Conservation (phyloP, 2,797 vertebrate species). For the Sternotherus odoratus region DNA sequence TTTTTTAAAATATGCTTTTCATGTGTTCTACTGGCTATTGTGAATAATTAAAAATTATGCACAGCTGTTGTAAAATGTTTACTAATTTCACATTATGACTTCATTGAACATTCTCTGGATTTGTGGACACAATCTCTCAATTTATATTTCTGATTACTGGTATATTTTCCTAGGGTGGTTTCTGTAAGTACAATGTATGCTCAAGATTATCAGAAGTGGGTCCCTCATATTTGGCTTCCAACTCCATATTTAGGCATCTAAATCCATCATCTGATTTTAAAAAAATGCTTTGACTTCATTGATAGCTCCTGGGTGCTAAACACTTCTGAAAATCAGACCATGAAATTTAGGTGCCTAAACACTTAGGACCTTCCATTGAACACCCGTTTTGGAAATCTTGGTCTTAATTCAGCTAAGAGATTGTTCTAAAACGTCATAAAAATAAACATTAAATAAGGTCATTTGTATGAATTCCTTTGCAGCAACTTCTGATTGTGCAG, state of each 20-base stretch:
- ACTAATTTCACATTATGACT: neutral
- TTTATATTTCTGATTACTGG: neutral
- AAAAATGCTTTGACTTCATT: neutral
- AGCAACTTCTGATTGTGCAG: neutral
- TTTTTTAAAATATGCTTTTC: neutral
- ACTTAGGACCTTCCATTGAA: neutral
- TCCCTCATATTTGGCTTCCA: neutral
- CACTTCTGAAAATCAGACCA: neutral
- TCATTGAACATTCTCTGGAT: neutral
- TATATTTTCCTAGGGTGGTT: neutral
- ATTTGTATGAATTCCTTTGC: neutral
- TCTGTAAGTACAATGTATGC: neutral
- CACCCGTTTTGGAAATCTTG: neutral
- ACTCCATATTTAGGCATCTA: neutral
- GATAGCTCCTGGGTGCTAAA: neutral
- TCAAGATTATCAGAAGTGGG: neutral
- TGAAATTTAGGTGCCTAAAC: neutral
- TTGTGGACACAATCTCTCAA: neutral
- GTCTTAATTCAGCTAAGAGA: neutral
- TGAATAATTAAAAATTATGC: neutral
- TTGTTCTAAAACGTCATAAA: neutral
- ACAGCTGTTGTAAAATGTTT: neutral
- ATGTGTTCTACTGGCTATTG: neutral
- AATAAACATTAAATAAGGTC: neutral
- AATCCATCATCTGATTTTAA: neutral